Evolutionary conservation across 2,797 vertebrate species (phyloP), one percentile per base, ranked within the genome.

Genomic region (Monodelphis domestica): DNA sequence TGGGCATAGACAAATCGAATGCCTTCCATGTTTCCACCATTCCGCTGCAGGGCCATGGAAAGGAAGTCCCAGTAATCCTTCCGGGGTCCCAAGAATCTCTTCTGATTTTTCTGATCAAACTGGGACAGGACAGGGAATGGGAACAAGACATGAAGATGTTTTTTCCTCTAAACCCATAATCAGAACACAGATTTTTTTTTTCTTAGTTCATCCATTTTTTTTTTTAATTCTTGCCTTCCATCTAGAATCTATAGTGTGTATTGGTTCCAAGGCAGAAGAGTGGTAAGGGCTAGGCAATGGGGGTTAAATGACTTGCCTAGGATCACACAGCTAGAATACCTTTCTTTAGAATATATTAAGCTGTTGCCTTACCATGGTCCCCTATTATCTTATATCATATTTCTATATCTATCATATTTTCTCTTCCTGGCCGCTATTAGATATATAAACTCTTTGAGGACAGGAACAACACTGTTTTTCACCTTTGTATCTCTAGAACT

Each of bases 61-160:
- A 98, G 91, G 92, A 98, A 98, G 94, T 98, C 98, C 98, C 98
- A 98, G 10, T 98, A 98, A 91, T 98, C 97, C 92, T 98, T 98
- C 93, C 90, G 98, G 70, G 98, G 96, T 17, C 98, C 97, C 0
- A 98, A 98, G 94, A 98, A 97, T 93, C 96, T 98, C 94, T 89
- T 98, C 95, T 98, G 98, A 92, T 98, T 98, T 94, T 98, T 98
- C 94, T 98, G 97, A 93, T 98, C 98, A 7, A 98, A 98, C 98
- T 98, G 96, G 56, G 63, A 90, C 29, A 53, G 28, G 95, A 90
- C 30, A 70, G 0, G 51, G 78, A 26, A 53, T 45, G 88, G 84
- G 87, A 93, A 54, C 6, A 51, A 70, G 3, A 24, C 5, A 3
- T 17, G 29, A 50, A 87, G 29, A 55, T 5, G 28, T 38, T 59